Evolutionary conservation across 1,140 invertebrate species (phyloP).

Genomic region (Pseudomyrmex concolor): DNA sequence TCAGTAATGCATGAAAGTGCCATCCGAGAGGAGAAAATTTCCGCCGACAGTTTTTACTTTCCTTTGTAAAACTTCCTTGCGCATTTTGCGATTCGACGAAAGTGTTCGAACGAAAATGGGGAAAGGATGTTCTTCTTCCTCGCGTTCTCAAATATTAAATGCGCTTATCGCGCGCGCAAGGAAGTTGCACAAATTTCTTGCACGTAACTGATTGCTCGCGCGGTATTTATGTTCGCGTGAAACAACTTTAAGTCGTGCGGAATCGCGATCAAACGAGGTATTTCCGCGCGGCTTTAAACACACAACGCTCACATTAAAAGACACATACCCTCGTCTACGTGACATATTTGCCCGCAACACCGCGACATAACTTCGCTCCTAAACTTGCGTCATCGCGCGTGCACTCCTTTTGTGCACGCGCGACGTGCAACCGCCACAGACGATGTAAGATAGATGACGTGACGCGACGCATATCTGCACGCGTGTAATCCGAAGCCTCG

Average conservation of each 20-base stretch:
- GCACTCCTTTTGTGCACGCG: constrained; percentile 31
- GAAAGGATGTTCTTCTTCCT: background rate
- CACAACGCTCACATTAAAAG: background rate
- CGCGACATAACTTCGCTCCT: constrained; percentile 43
- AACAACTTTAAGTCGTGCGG: no score
- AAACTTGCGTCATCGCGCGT: constrained; percentile 9
- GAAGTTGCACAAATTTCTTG: no score
- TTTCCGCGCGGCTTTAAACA: background rate
- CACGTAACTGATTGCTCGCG: no score
- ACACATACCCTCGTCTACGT: background rate
- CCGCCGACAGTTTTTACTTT: constrained; percentile 44
- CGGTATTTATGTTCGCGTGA: no score
- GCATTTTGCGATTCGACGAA: background rate
- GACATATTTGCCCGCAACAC: background rate
- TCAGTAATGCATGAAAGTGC: constrained; percentile 58
- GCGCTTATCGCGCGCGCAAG: no score
- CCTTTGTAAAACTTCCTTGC: background rate
- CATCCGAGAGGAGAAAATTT: constrained; percentile 43
- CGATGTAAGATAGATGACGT: constrained; percentile 63
- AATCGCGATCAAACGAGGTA: background rate
- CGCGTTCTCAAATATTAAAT: no score
- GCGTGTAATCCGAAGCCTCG: constrained; percentile 53
- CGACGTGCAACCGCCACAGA: background rate
- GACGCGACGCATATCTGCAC: constrained; percentile 35
- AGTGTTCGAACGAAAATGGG: no score